Base-by-base conservation (phyloP, 2,888 invertebrate species). In the Ceramica pisi region DNA sequence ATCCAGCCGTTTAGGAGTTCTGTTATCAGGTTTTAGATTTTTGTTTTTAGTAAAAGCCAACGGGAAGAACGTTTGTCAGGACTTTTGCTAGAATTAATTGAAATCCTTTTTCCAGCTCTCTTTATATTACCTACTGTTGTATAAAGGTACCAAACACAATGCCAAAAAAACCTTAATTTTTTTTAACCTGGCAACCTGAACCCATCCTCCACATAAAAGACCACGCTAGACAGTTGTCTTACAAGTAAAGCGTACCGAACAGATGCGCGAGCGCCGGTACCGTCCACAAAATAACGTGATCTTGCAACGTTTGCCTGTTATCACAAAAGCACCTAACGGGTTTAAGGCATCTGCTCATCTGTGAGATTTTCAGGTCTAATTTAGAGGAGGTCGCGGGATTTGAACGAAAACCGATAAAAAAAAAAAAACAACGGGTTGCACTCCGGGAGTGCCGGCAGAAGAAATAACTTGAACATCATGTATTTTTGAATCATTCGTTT, bases 281-380 rank as follows among this genome's bases (percentile, higher is more conserved):
- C 81, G 79, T 62, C 71, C 83, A 78, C 81, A 82, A 70, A 81
- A 80, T 82, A 80, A 70, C 82, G 83, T 81, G 79, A 83, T 79
- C 85, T 77, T 75, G 76, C 72, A 82, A 78, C 83, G 84, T 81
- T 78, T 74, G 78, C n/a, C 46, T 65, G 75, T 83, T 88, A 89
- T 89, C 89, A 89, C 89, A 89, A 90, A 89, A 87, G 87, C 83
- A 89, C 87, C 88, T 93, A 93, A 93, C 92, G 92, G 93, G 91
- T 89, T 90, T 64, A 65, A 82, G 74, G 88, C 93, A 93, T 91
- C 92, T 93, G 92, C 89, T 87, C 86, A 88, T 87, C 86, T 88
- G 65, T 75, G 78, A 75, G 75, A 71, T 81, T 67, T 31, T 41
- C 61, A 70, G 81, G 81, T 60, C 0, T 50, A 83, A 87, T 68